Base-by-base conservation (phyloP, 2,888 invertebrate genomes). In the Torymus auratus region DNA sequence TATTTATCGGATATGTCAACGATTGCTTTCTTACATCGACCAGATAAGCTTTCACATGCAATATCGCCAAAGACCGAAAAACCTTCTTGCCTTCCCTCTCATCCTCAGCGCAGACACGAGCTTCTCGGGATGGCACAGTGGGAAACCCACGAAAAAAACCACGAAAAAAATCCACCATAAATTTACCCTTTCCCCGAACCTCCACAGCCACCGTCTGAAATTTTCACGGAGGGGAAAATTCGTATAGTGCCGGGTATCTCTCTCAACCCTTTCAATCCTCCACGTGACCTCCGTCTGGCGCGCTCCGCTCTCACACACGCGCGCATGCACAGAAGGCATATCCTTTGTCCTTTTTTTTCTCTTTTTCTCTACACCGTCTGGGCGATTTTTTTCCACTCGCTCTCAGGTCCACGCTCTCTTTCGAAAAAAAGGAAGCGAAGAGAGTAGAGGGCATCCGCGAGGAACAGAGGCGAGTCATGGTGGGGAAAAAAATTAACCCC, bases 401-500 rank as follows among this genome's bases (percentile, higher is more conserved):
- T 15, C 23, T 41, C 15, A 15, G 69, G 11, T 28, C 55, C 28
- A 23, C 53, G 41, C 41, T 41, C 41, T 41, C 41, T 41, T 41
- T 41, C 52, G 78, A 50, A 62, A 62, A 62, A 58, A 64, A 55
- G 41, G 52, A 58, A 28, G 14, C 17, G 53, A 2, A 67, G 52
- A n/a, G 56, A 53, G 28, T 41, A n/a, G n/a, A 3, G 23, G 23
- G 55, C 12, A 62, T 53, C 11, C 28, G 14, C 11, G 60, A 60
- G n/a, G n/a, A n/a, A n/a, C n/a, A n/a, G n/a, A n/a, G n/a, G 23
- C 12, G 62, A 17, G 50, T 23, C 3, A 52, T 52, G 5, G 13
- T 14, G 60, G 23, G 72, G 78, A 82, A 84, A 88, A 87, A 86
- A 86, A 87, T 84, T 88, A 88, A 90, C 89, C 89, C 90, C 88